phyloP scores from a whole-genome alignment of 2,888 invertebrate genomes.

The Sminthurinus aureus region DNA sequence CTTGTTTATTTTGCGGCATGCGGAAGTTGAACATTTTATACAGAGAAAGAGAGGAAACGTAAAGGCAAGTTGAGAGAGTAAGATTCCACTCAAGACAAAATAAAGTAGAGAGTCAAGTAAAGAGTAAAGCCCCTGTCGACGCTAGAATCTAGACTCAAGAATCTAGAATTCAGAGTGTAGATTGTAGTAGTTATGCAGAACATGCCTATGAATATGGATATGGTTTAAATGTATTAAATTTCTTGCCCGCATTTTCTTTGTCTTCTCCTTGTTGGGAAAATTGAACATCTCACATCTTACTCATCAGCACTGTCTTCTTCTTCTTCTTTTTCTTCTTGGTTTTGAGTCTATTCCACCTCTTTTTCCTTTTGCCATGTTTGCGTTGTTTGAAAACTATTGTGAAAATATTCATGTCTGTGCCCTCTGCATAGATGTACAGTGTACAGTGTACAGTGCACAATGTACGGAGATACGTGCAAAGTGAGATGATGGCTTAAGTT shows the following conservation, averaged over 20 bases:
- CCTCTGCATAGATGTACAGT: too few species aligned
- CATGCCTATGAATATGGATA: conserved; percentile 38
- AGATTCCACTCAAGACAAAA: too few species aligned
- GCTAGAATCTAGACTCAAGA: too few species aligned
- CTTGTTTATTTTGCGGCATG: background rate
- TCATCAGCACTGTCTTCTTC: background rate
- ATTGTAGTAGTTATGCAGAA: conserved; percentile 16
- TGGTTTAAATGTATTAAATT: conserved; percentile 39
- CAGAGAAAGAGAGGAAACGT: too few species aligned
- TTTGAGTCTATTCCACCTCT: background rate
- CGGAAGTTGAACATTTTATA: conserved; percentile 12
- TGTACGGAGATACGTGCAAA: background rate
- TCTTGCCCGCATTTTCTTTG: background rate
- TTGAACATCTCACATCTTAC: background rate
- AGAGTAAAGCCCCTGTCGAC: conserved; percentile 9
- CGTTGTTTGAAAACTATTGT: too few species aligned
- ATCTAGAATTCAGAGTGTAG: too few species aligned
- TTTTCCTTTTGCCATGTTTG: background rate
- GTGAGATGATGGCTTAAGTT: background rate
- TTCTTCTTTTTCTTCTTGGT: background rate
- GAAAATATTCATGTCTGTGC: too few species aligned
- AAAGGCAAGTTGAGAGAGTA: background rate
- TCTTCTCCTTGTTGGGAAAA: background rate
- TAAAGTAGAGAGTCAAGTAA: too few species aligned
- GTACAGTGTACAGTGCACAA: background rate